A percentile compares a stretch with the other conserved stretches of the same genome.
Conservation (phyloP, 2,113 vertebrate species). For the Tachysurus vachellii region DNA sequence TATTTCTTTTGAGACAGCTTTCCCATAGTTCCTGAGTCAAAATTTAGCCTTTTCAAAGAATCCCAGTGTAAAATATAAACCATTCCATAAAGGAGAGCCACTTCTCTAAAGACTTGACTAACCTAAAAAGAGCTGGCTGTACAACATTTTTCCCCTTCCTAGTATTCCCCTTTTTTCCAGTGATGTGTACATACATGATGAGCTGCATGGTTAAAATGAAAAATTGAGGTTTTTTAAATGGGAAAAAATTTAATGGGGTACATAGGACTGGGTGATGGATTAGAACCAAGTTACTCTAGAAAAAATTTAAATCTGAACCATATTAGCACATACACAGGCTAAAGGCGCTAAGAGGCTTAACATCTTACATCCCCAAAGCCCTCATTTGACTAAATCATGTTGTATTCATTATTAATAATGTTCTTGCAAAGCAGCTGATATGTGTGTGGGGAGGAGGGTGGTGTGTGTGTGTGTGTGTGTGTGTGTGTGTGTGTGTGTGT, state of each 20-base stretch:
- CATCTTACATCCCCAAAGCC: conserved; percentile 16
- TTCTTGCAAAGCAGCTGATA: neutral
- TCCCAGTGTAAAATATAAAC: neutral
- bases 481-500: neutral
- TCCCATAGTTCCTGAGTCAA: neutral
- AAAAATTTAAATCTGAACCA: conserved; percentile 74
- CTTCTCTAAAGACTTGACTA: neutral
- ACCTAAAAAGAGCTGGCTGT: conserved; percentile 18
- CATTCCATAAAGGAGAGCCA: neutral
- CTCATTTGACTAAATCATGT: conserved; percentile 74
- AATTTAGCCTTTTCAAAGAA: neutral
- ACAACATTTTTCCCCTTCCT: conserved; percentile 41
- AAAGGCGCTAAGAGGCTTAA: conserved; percentile 71
- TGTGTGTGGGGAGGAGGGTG: neutral
- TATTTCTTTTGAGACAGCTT: neutral
- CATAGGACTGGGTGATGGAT: conserved; percentile 64
- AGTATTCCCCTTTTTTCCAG: conserved; percentile 35
- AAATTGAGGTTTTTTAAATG: neutral
- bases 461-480: conserved; percentile 45
- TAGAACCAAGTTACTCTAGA: conserved; percentile 62
- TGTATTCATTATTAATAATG: conserved; percentile 77
- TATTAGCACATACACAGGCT: conserved; percentile 66
- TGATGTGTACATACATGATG: neutral
- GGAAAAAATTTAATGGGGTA: conserved; percentile 66
- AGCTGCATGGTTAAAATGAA: neutral